Evolutionary conservation across 2,113 vertebrate species (phyloP).

Genomic region (Varanus komodoensis): DNA sequence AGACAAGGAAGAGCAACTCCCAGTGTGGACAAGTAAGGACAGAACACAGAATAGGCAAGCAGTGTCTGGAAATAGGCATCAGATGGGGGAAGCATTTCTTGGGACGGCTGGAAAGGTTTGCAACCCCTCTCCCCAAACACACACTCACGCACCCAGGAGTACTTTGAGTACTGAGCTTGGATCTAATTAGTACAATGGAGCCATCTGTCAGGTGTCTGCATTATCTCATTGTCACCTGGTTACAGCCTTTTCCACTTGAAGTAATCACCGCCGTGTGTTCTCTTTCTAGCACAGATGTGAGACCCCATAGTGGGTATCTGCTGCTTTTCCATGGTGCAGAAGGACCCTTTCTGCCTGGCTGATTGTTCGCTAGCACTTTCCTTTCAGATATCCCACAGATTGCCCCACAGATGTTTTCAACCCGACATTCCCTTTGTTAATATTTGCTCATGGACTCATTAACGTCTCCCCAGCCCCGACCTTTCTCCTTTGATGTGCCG

Average conservation of each 20-base stretch:
- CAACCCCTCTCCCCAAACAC: neutral
- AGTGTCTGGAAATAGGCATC: neutral
- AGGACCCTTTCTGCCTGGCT: constrained; percentile 58
- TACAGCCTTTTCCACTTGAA: too few species aligned
- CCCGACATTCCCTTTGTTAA: constrained; percentile 40
- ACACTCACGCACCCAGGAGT: neutral
- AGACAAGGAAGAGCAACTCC: neutral
- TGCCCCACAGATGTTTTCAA: constrained; percentile 40
- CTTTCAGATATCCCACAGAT: constrained; percentile 49
- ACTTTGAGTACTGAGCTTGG: neutral
- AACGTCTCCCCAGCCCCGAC: constrained; percentile 27
- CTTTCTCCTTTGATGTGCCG: neutral
- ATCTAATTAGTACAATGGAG: neutral
- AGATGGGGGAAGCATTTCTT: neutral
- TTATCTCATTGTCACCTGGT: neutral
- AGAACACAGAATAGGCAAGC: neutral
- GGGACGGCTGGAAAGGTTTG: neutral
- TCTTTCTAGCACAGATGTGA: constrained; percentile 45
- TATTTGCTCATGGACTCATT: constrained; percentile 44
- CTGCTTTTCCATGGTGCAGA: constrained; percentile 35
- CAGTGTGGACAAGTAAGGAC: neutral
- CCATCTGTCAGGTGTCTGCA: neutral
- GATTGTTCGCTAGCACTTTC: constrained; percentile 57
- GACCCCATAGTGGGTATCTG: constrained; percentile 61
- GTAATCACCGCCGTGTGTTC: constrained; percentile 26